These are phyloP conservation scores for Druceiella hillmani DNA, from an alignment of 2,888 invertebrate genomes.

Conservation along the genomic window DNA sequence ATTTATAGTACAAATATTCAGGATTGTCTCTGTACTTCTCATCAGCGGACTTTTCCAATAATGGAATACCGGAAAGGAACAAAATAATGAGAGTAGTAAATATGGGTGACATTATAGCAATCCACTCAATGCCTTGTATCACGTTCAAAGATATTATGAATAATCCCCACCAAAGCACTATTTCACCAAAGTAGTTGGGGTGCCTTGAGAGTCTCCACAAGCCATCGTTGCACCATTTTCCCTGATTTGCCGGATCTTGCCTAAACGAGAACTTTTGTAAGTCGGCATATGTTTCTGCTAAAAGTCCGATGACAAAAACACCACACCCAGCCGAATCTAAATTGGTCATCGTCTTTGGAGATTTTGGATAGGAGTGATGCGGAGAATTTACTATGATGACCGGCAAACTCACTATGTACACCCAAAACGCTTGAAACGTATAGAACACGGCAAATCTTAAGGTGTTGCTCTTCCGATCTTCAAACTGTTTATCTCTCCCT, in stretches of 20 bases:
- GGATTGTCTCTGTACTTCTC: slow-evolving; percentile 83
- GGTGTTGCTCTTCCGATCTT: slow-evolving; percentile 80
- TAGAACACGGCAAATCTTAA: slow-evolving; percentile 89
- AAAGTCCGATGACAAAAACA: slow-evolving; percentile 76
- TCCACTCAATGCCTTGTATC: slow-evolving; percentile 79
- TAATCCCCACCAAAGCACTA: slow-evolving; percentile 90
- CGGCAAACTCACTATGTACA: slow-evolving; percentile 84
- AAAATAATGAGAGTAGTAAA: slow-evolving; percentile 84
- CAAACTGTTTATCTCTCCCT: slow-evolving; percentile 86
- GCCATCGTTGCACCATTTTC: slow-evolving; percentile 90
- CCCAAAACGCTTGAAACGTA: slow-evolving; percentile 91
- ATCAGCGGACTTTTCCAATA: slow-evolving; percentile 82
- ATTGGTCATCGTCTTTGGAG: slow-evolving; percentile 82
- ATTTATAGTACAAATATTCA: slow-evolving; percentile 83
- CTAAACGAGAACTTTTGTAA: slow-evolving; percentile 88
- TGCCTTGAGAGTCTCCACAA: slow-evolving; percentile 86
- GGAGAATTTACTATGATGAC: slow-evolving; percentile 88
- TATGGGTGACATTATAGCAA: slow-evolving; percentile 79
- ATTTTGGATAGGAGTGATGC: slow-evolving; percentile 65
- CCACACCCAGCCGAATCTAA: slow-evolving; percentile 82
- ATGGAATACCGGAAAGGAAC: slow-evolving; percentile 86
- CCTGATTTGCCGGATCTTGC: slow-evolving; percentile 82
- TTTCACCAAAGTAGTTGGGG: slow-evolving; percentile 94
- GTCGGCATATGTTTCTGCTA: slow-evolving; percentile 88
- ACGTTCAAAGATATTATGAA: slow-evolving; percentile 85